Evolutionary conservation across 23 tunicate genomes (phyloP).

Genomic region (Aplidium turbinatum): DNA sequence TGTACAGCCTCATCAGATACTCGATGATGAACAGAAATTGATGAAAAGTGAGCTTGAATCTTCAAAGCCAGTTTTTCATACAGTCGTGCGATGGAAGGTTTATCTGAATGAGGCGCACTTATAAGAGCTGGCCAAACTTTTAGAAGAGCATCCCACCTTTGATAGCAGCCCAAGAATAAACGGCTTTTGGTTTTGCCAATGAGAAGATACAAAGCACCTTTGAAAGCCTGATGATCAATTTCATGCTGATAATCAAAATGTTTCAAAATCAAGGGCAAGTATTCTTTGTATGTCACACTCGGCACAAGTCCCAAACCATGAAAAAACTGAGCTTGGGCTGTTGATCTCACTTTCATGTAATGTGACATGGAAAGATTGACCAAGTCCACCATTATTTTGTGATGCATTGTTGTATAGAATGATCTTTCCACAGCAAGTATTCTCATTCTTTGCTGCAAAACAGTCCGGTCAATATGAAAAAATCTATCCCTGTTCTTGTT

Average conservation of each 20-base stretch:
- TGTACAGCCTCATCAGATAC: constrained; percentile 33
- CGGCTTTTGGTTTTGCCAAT: constrained; percentile 58
- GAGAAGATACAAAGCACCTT: constrained; percentile 81
- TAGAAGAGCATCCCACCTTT: constrained; percentile 66
- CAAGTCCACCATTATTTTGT: constrained; percentile 72
- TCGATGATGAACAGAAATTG: constrained; percentile 43
- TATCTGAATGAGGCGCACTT: constrained; percentile 73
- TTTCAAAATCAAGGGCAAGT: constrained; percentile 68
- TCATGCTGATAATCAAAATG: constrained; percentile 41
- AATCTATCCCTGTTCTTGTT: constrained; percentile 56
- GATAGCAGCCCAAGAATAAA: constrained; percentile 41
- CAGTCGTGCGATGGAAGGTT: constrained; percentile 72
- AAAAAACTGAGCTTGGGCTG: constrained; percentile 79
- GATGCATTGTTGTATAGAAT: constrained; percentile 56
- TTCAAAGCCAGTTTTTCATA: constrained; percentile 56
- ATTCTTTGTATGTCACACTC: constrained; percentile 45
- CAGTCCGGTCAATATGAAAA: constrained; percentile 55
- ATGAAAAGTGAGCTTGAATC: constrained; percentile 50
- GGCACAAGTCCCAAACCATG: constrained; percentile 64
- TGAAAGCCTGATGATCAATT: constrained; percentile 51
- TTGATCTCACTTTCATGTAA: constrained; percentile 73
- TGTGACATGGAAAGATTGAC: constrained; percentile 70
- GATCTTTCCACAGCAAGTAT: constrained; percentile 46
- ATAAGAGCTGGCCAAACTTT: constrained; percentile 86
- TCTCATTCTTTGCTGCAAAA: constrained; percentile 70